phyloP scores from a whole-genome alignment of 2,797 vertebrate genomes.

The Notolepis coatsorum region DNA sequence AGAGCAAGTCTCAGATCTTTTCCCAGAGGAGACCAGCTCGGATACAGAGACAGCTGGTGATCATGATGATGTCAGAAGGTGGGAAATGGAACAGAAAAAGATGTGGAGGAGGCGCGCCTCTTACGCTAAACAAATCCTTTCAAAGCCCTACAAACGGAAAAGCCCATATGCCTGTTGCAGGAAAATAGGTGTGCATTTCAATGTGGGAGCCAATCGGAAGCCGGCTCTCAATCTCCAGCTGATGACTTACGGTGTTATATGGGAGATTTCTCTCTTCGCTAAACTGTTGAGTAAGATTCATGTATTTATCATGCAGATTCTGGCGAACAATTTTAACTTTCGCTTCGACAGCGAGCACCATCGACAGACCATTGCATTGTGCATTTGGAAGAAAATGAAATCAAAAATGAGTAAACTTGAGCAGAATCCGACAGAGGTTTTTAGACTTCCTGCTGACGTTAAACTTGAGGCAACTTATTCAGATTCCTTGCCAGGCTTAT shows the following conservation, averaged over 20 bases:
- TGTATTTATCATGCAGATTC: slow-evolving; percentile 6
- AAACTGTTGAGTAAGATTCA: slow-evolving; percentile 10
- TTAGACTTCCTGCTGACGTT: too few species aligned
- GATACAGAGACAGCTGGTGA: slow-evolving; percentile 20
- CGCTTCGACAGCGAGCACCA: not conserved
- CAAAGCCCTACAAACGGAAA: not conserved
- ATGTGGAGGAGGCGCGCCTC: slow-evolving; percentile 24
- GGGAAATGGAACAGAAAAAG: too few species aligned
- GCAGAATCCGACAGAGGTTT: too few species aligned
- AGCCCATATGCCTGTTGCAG: slow-evolving; percentile 36
- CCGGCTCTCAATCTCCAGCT: slow-evolving; percentile 1
- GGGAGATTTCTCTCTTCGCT: slow-evolving; percentile 42
- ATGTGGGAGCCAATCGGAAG: not conserved
- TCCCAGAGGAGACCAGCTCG: not conserved
- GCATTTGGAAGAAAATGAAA: too few species aligned
- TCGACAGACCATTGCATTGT: too few species aligned
- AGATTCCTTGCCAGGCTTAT: too few species aligned
- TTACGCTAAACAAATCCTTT: slow-evolving; percentile 30
- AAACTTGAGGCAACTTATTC: too few species aligned
- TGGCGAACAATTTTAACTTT: slow-evolving; percentile 31
- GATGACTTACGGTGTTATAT: slow-evolving; percentile 37
- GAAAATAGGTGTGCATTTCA: slow-evolving; percentile 30
- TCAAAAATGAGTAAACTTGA: too few species aligned
- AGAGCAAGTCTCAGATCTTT: not conserved
- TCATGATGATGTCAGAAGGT: too few species aligned